Conservation (phyloP, 2,113 vertebrate species). For the Fregata magnificens region DNA sequence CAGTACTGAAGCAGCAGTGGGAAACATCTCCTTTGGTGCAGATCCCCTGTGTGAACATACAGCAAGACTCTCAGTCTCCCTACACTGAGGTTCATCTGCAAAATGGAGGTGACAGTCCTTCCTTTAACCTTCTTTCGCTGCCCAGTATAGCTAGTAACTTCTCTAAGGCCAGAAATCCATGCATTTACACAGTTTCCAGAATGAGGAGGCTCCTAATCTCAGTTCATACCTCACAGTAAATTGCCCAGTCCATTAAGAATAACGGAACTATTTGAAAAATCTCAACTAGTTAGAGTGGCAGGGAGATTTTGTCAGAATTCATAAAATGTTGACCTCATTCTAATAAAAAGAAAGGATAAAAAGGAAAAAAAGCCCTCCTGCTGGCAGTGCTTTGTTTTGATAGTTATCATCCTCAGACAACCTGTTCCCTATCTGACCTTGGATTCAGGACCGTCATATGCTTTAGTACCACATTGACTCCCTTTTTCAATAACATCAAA, state of each 20-base stretch:
- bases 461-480: background rate
- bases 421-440: background rate
- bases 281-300: background rate
- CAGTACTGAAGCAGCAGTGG: background rate
- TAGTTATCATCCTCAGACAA: background rate
- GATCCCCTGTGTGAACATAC: background rate
- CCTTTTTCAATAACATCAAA: conserved; percentile 7
- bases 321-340: background rate
- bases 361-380: background rate
- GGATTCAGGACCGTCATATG: background rate
- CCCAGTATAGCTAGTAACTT: background rate
- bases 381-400: background rate
- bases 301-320: background rate
- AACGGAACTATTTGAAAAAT: background rate
- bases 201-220: background rate
- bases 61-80: background rate
- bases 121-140: background rate
- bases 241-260: background rate
- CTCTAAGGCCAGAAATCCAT: background rate
- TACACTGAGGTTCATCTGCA: background rate
- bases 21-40: background rate
- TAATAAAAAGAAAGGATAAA: background rate
- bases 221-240: background rate
- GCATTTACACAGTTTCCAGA: background rate
- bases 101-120: background rate